Base-by-base conservation (phyloP, 2,113 vertebrate species). In the Bungarus multicinctus region DNA sequence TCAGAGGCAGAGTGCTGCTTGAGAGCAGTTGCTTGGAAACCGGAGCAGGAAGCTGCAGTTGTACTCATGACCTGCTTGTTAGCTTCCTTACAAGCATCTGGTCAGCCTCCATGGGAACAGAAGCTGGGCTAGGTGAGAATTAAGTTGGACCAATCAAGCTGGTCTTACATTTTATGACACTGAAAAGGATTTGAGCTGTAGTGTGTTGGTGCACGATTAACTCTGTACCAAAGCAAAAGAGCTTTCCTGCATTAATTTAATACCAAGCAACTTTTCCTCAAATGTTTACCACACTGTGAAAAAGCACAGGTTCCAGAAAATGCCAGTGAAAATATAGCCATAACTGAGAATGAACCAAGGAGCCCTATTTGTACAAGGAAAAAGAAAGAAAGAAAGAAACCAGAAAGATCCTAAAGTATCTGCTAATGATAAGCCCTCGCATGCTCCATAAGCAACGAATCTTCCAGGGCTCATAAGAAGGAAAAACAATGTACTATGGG, bases 311-410 rank as follows among this genome's bases (percentile, higher is more conserved):
- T 89, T 91, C 69, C 43, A 93, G 64, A 52, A 93, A 81, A 25
- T 45, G 90, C 90, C 89, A 93, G 11, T 86, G 57, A 0, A 0
- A 54, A 95, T 88, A 34, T 55, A 94, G 74, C 9, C 45, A 90
- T 85, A 93, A 90, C 27, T 87, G 90, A 52, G 0, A 89, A 85
- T 91, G 74, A 85, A 0, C 90, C 11, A 91, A 86, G 8, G 45
- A 55, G 45, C 27, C n/a, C 95, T 94, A 0, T 89, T 94, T 94
- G 30, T n/a, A 12, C 34, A 69, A 8, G 43, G 47, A 14, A 50
- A 53, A 81, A 88, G 27, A 60, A 88, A 88, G 34, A 30, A n/a
- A n/a, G n/a, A n/a, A 81, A 81, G 7, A 45, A 88, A 58, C 12
- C 30, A 12, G 43, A 30, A 90, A 43, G 45, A 93, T 95, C 50